A percentile compares a stretch with the other conserved stretches of the same genome.
phyloP scores from a whole-genome alignment of 2,797 vertebrate species.

The Setipinna tenuifilis region DNA sequence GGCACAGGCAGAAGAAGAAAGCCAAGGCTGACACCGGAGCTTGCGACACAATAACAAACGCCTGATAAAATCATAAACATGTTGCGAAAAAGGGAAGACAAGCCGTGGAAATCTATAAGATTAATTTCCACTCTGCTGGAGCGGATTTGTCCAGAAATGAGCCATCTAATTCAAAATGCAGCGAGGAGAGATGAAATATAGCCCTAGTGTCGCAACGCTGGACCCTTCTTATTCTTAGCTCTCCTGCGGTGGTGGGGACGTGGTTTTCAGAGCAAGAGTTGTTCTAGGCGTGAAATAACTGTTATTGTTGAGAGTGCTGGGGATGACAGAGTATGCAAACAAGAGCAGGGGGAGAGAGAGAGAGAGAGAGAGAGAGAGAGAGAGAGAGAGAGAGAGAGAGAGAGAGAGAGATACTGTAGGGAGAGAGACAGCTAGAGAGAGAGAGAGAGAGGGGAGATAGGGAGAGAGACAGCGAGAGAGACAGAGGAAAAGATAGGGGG shows the following conservation, averaged over 20 bases:
- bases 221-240: background rate
- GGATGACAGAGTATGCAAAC: constrained; percentile 15
- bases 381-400: too few species aligned
- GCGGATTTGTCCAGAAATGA: constrained; percentile 63
- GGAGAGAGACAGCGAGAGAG: too few species aligned
- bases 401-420: too few species aligned
- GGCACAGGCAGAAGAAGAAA: background rate
- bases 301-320: background rate
- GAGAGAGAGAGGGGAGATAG: too few species aligned
- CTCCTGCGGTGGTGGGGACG: background rate
- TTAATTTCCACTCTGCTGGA: constrained; percentile 61
- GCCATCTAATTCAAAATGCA: constrained; percentile 47
- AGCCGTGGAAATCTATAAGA: constrained; percentile 64
- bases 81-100: constrained; percentile 50
- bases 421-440: too few species aligned
- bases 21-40: background rate
- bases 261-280: background rate
- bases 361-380: constrained; percentile 27
- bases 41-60: background rate
- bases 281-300: constrained; percentile 3
- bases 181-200: background rate
- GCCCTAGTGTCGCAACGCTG: background rate
- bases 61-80: constrained; percentile 67
- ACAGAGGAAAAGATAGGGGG: too few species aligned
- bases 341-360: constrained; percentile 54